Evolutionary conservation across 2,113 vertebrate genomes (phyloP).

Genomic region (Paradoxurus hermaphroditus): DNA sequence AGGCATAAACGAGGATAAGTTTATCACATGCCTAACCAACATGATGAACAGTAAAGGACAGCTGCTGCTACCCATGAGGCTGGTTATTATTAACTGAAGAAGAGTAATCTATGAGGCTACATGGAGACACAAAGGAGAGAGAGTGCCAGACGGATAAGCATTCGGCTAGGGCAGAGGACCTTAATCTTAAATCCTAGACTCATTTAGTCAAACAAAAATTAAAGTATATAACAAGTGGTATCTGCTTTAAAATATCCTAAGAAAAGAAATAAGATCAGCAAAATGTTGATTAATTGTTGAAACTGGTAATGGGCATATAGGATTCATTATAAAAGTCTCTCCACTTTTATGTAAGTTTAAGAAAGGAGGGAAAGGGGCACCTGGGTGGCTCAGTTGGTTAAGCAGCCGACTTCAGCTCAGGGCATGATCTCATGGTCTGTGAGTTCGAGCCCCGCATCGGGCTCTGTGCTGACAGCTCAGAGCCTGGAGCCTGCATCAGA

Average conservation of each 20-base stretch:
- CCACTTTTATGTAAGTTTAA: not conserved
- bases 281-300: not conserved
- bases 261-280: not conserved
- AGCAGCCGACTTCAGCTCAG: no score
- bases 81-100: not conserved
- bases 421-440: no score
- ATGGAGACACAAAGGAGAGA: not conserved
- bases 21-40: not conserved
- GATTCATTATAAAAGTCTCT: not conserved
- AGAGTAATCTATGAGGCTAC: not conserved
- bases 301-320: not conserved
- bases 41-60: not conserved
- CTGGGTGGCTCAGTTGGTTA: no score
- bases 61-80: not conserved
- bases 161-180: not conserved
- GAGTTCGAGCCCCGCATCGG: no score
- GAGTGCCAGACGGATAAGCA: not conserved
- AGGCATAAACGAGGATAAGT: not conserved
- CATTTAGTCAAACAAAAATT: not conserved
- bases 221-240: not conserved
- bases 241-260: not conserved
- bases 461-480: no score
- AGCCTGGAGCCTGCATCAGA: no score
- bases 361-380: not conserved
- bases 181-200: not conserved